Evolutionary conservation across 1,140 invertebrate genomes (phyloP).

Genomic region (Dendrolimus punctatus): DNA sequence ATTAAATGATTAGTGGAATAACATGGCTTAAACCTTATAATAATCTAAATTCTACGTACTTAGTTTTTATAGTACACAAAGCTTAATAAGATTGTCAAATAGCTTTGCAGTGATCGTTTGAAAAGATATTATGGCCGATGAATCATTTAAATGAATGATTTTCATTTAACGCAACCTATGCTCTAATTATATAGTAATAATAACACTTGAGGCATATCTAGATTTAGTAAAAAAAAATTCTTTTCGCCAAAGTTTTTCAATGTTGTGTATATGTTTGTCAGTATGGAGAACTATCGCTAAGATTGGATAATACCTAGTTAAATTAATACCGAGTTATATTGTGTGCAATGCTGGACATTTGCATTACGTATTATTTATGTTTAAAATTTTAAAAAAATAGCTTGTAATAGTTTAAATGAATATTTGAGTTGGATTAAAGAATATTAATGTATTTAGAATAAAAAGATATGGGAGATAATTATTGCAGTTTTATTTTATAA

Average conservation of each 20-base stretch:
- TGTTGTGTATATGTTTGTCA: conserved; percentile 58
- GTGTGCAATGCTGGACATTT: conserved; percentile 70
- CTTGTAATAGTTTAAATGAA: conserved; percentile 71
- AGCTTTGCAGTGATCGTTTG: no score
- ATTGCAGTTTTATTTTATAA: not conserved
- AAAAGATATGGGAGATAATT: conserved; percentile 66
- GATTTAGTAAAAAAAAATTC: conserved; percentile 16
- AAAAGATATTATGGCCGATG: no score
- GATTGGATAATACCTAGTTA: conserved; percentile 62
- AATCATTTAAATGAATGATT: no score
- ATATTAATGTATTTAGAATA: conserved; percentile 73
- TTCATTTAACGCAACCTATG: no score
- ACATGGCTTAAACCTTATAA: no score
- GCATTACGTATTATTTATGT: conserved; percentile 69
- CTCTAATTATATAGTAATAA: no score
- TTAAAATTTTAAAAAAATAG: conserved; percentile 63
- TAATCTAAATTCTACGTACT: no score
- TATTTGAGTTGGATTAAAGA: conserved; percentile 69
- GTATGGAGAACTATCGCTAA: conserved; percentile 58
- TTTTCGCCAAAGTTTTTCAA: conserved; percentile 42
- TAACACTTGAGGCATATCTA: conserved; percentile 35
- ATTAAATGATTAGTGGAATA: no score
- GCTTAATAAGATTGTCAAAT: no score
- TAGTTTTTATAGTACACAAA: no score
- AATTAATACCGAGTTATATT: conserved; percentile 59